Conservation (phyloP, 2,888 invertebrate species). For the Dioctria linearis region DNA sequence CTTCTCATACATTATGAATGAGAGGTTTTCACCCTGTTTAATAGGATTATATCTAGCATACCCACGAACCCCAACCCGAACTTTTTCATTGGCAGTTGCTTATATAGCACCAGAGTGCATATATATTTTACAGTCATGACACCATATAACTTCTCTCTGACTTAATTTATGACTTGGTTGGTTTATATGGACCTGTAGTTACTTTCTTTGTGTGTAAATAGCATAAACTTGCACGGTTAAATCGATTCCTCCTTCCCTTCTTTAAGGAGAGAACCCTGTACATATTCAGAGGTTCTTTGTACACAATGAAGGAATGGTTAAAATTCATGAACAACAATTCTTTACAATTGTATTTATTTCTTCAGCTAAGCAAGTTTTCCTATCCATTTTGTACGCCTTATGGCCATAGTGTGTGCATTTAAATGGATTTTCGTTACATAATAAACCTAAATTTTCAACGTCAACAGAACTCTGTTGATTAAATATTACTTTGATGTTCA, state of each 20-base stretch:
- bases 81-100: not conserved
- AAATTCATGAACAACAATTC: conserved; percentile 23
- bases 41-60: conserved; percentile 36
- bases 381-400: not conserved
- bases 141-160: conserved; percentile 37
- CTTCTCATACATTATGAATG: conserved; percentile 47
- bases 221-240: conserved; percentile 33
- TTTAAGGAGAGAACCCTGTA: not conserved
- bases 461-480: conserved; percentile 9
- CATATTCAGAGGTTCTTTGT: too few species aligned
- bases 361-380: not conserved
- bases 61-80: not conserved
- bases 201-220: conserved; percentile 32
- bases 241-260: not conserved
- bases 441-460: conserved; percentile 1
- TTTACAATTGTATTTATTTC: not conserved
- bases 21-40: conserved; percentile 17
- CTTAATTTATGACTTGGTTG: conserved; percentile 38
- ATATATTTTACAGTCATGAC: conserved; percentile 38
- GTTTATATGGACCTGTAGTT: conserved; percentile 34
- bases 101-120: conserved; percentile 2
- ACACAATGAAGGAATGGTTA: not conserved
- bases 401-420: not conserved
- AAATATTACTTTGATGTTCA: not conserved
- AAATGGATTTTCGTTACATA: not conserved